Conservation (phyloP, 1,140 invertebrate genomes). For the Potamilus streckersoni region DNA sequence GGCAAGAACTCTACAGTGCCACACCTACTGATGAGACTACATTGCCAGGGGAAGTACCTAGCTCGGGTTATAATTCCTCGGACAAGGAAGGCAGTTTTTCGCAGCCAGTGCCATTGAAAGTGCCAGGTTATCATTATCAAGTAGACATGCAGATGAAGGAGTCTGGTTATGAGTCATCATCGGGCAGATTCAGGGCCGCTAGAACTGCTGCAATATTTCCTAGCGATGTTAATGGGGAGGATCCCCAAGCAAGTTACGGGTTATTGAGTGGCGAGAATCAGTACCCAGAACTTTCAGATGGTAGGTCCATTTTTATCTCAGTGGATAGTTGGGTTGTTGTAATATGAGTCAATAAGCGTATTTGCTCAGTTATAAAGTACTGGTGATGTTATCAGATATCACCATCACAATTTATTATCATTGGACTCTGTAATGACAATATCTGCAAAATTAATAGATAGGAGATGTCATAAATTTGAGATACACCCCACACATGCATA, state of each 20-base stretch:
- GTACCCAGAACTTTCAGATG: conserved; percentile 40
- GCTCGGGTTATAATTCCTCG: conserved; percentile 56
- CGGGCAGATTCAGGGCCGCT: conserved; percentile 52
- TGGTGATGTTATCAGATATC: neutral
- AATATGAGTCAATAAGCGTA: neutral
- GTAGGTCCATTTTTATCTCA: conserved; percentile 10
- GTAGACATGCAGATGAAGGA: conserved; percentile 58
- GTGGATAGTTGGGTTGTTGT: neutral
- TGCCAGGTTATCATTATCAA: conserved; percentile 49
- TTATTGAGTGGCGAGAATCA: conserved; percentile 41
- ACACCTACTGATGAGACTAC: conserved; percentile 64
- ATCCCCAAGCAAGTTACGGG: conserved; percentile 33
- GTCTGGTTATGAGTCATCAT: conserved; percentile 59
- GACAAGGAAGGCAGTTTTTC: conserved; percentile 58
- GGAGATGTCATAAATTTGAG: no score
- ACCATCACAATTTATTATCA: no score
- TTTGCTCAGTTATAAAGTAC: neutral
- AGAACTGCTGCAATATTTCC: conserved; percentile 51
- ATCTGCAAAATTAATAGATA: neutral
- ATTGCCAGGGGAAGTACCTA: conserved; percentile 57
- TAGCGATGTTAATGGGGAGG: conserved; percentile 58
- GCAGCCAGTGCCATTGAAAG: conserved; percentile 38
- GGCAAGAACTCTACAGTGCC: conserved; percentile 62
- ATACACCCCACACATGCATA: no score
- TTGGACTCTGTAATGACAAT: neutral